Evolutionary conservation across 92 coral and sea anemone genomes (phyloP), one percentile per base, ranked within the genome.

Genomic region (Zoanthus sansibaricus): DNA sequence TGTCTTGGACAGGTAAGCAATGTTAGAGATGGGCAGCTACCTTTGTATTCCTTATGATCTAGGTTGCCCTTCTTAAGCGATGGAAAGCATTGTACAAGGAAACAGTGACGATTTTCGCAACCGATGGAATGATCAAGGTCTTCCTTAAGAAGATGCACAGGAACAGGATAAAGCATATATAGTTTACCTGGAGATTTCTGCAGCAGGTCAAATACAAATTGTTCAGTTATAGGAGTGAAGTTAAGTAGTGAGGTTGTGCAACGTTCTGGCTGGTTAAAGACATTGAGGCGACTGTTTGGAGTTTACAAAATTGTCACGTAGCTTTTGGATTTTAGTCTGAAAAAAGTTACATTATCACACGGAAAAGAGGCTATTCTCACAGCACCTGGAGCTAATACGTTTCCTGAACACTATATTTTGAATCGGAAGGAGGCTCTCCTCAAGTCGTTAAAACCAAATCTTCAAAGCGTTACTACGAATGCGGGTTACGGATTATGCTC

Each of bases 11-110:
- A 75, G 72, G 74, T 75, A 85, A 33, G 83, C 72, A 48, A 62
- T 55, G 78, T 85, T 85, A 46, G 88, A 73, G 71, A 85, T 85
- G 49, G 83, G 73, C 58, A 82, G 88, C 74, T 74, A 85, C 74
- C 54, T 85, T 21, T 61, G 56, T 73, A 75, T 33, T 74, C 83
- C 7, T 85, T 82, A 61, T 74, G 66, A 61, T 85, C 72, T 54
- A 59, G 32, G 17, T 72, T 47, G 44, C 82, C 18, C 64, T 80
- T 80, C 75, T 85, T 75, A 48, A 85, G 55, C 54, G 46, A 74
- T 75, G 83, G 83, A 74, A 31, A 61, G 54, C 79, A 31, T 83
- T 52, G 21, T 79, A 69, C 69, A 83, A 49, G 49, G 87, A 83
- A 54, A 25, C 66, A 45, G 18, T 83, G 46, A 71, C 71, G 64